Evolutionary conservation across 2,797 vertebrate species (phyloP), one percentile per base, ranked within the genome.

Genomic region (Capromys pilorides): DNA sequence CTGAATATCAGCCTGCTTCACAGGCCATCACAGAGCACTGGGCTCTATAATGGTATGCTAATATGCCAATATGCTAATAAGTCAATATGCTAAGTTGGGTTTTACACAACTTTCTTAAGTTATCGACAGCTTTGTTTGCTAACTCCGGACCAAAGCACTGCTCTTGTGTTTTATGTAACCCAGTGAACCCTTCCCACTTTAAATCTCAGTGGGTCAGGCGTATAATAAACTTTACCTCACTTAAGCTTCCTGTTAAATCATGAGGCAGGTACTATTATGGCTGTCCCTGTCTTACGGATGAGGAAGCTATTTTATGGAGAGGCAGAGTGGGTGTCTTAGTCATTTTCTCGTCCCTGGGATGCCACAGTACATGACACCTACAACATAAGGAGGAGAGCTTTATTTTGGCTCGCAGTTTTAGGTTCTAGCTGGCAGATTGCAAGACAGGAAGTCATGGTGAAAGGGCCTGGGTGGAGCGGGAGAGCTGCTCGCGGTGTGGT

Each of bases 181-280:
- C 73, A 79, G 51, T 83, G 59, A 77, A n/a, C n/a, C n/a, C 41
- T 67, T 94, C 82, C 86, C 77, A 39, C 71, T 88, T 94, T 62
- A 79, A 95, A 88, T 59, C 51, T n/a, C 39, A 78, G 61, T 45
- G 88, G 51, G n/a, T 13, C n/a, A 83, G 31, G 5, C 31, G 16
- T 61, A 18, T 19, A 61, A 69, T n/a, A 36, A 24, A 64, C 16
- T 75, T 83, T n/a, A 33, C 90, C 19, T 71, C 49, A 61, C n/a
- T 91, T 59, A 28, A 45, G 75, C 67, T 39, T 87, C 21, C 62
- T 54, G 33, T 49, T 51, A 91, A 28, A 71, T 66, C 64, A 6
- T 0, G 4, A 90, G 24, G 51, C 4, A 33, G 69, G 33, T 67
- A 33, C 36, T 69, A 36, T 24, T 57, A 28, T 49, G 54, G 28